These are phyloP conservation scores for Timema podura DNA, from an alignment of 2,888 invertebrate genomes.

Conservation along the genomic window DNA sequence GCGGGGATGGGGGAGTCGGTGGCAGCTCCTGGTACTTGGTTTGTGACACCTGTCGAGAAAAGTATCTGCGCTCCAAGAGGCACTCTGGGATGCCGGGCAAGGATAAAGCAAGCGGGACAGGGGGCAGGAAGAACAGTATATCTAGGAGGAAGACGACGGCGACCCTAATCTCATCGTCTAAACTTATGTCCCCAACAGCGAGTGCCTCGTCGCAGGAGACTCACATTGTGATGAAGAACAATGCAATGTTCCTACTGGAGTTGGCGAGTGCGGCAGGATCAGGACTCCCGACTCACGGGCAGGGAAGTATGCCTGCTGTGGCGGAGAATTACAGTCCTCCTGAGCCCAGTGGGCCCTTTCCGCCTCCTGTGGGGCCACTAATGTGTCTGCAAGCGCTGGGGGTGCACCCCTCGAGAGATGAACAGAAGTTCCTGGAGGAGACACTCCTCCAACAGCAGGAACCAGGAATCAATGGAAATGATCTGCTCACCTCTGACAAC, in stretches of 20 bases:
- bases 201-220: slow-evolving; percentile 47
- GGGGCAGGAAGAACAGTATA: slow-evolving; percentile 32
- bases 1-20: slow-evolving; percentile 77
- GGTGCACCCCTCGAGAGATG: slow-evolving; percentile 36
- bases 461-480: too few species aligned
- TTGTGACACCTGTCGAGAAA: slow-evolving; percentile 87
- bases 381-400: slow-evolving; percentile 57
- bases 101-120: slow-evolving; percentile 41
- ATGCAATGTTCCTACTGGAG: slow-evolving; percentile 90
- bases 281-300: slow-evolving; percentile 33
- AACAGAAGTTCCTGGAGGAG: slow-evolving; percentile 46
- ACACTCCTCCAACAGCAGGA: slow-evolving; percentile 47
- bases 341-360: slow-evolving; percentile 51
- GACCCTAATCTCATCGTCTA: slow-evolving; percentile 38
- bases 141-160: slow-evolving; percentile 34
- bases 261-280: slow-evolving; percentile 70
- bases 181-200: slow-evolving; percentile 40
- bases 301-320: slow-evolving; percentile 32
- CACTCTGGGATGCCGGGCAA: slow-evolving; percentile 38
- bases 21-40: slow-evolving; percentile 85
- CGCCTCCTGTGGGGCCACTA: slow-evolving; percentile 55
- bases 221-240: slow-evolving; percentile 80
- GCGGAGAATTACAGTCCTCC: slow-evolving; percentile 51
- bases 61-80: slow-evolving; percentile 50
- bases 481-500: too few species aligned